Evolutionary conservation across 2,797 vertebrate species (phyloP).

Genomic region (Hemitrygon akajei): DNA sequence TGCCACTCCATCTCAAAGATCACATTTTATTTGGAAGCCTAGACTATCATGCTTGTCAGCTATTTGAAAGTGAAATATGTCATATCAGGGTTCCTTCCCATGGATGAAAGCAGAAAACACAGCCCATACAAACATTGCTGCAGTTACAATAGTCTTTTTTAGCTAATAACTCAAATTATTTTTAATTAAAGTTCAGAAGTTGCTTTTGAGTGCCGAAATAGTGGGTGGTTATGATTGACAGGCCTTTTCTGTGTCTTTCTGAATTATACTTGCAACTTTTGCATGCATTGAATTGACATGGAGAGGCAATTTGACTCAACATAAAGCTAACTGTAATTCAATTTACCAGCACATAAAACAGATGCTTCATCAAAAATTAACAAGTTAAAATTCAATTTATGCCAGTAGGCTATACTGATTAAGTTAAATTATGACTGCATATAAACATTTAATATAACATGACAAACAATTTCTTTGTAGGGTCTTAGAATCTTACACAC

Average conservation of each 20-base stretch:
- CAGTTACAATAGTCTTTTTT: background rate
- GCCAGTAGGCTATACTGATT: background rate
- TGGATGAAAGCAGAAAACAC: background rate
- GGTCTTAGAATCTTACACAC: background rate
- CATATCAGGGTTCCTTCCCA: background rate
- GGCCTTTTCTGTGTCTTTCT: background rate
- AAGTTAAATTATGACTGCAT: background rate
- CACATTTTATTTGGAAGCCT: background rate
- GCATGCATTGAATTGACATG: background rate
- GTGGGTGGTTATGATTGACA: background rate
- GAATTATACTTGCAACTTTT: background rate
- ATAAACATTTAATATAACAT: conserved; percentile 7
- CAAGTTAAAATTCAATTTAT: background rate
- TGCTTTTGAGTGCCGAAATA: background rate
- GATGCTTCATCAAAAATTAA: conserved; percentile 25
- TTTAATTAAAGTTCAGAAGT: background rate
- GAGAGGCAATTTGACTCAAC: conserved; percentile 4
- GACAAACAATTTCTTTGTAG: background rate
- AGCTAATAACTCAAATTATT: background rate
- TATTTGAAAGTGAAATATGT: background rate
- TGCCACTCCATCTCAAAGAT: background rate
- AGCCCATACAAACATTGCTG: background rate
- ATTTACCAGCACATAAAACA: background rate
- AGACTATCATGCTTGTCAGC: background rate
- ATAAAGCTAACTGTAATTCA: background rate